Conservation (phyloP, 2,888 invertebrate genomes). For the Drosophila picticornis region DNA sequence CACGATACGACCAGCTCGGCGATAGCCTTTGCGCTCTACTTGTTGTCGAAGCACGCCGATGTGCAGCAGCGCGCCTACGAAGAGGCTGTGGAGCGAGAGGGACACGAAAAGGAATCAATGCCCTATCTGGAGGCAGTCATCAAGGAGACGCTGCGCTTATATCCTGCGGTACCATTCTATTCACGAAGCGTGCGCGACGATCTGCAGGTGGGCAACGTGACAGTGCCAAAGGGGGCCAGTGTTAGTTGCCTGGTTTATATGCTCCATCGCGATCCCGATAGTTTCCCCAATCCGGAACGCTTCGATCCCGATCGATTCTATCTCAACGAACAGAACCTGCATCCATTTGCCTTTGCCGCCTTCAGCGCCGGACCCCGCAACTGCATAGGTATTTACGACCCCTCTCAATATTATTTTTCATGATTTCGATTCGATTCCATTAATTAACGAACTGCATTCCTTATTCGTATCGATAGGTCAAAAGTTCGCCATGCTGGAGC, state of each 20-base stretch:
- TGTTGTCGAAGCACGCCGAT: constrained; percentile 86
- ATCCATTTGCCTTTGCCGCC: constrained; percentile 83
- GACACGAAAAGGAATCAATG: constrained; percentile 83
- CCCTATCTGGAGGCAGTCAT: constrained; percentile 87
- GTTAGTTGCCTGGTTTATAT: constrained; percentile 84
- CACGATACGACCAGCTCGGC: constrained; percentile 87
- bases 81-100: constrained; percentile 84
- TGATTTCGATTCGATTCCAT: neutral
- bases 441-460: neutral
- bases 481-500: constrained; percentile 85
- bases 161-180: constrained; percentile 86
- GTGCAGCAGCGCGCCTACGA: constrained; percentile 85
- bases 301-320: constrained; percentile 84
- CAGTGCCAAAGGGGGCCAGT: constrained; percentile 84
- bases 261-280: constrained; percentile 85
- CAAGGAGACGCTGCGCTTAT: constrained; percentile 87
- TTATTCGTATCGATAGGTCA: constrained; percentile 71
- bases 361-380: constrained; percentile 84
- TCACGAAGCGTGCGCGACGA: constrained; percentile 86
- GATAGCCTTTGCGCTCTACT: constrained; percentile 86
- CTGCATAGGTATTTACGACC: constrained; percentile 75
- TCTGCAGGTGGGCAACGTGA: constrained; percentile 83
- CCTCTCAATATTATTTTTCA: neutral
- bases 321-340: constrained; percentile 69
- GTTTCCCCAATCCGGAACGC: constrained; percentile 86